Evolutionary conservation across 2,113 vertebrate genomes (phyloP).

Genomic region (Heterotis niloticus): DNA sequence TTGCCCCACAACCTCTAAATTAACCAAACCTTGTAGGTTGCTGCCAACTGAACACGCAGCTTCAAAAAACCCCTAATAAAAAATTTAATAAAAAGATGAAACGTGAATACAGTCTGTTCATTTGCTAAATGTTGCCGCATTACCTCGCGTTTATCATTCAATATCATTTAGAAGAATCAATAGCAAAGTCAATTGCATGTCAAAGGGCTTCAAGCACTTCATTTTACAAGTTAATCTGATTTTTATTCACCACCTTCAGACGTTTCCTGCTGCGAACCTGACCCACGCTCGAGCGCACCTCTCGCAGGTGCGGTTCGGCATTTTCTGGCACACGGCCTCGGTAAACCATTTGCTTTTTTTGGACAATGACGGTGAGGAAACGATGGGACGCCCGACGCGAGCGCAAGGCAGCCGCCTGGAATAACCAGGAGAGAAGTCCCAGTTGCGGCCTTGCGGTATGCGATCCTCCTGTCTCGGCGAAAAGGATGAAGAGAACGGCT

Average conservation of each 20-base stretch:
- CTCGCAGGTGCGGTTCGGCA: background rate
- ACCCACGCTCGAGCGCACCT: background rate
- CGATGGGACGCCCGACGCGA: background rate
- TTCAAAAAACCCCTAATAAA: no score
- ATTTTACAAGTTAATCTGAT: background rate
- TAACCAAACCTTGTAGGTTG: no score
- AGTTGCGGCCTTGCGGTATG: background rate
- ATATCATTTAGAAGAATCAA: background rate
- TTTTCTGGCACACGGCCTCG: background rate
- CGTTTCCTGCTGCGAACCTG: background rate
- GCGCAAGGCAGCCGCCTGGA: background rate
- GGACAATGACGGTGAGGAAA: background rate
- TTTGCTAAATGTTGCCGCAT: background rate
- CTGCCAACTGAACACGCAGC: no score
- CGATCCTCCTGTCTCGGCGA: background rate
- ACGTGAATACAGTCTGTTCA: background rate
- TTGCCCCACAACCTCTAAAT: no score
- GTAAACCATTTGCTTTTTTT: background rate
- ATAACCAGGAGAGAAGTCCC: background rate
- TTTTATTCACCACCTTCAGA: background rate
- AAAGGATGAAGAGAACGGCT: background rate
- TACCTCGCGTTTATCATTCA: background rate
- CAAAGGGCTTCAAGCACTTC: background rate
- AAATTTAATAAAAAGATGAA: background rate
- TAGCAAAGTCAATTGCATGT: background rate